These are phyloP conservation scores for Nephrotoma flavescens DNA, from an alignment of 2,888 invertebrate species.

Conservation along the genomic window DNA sequence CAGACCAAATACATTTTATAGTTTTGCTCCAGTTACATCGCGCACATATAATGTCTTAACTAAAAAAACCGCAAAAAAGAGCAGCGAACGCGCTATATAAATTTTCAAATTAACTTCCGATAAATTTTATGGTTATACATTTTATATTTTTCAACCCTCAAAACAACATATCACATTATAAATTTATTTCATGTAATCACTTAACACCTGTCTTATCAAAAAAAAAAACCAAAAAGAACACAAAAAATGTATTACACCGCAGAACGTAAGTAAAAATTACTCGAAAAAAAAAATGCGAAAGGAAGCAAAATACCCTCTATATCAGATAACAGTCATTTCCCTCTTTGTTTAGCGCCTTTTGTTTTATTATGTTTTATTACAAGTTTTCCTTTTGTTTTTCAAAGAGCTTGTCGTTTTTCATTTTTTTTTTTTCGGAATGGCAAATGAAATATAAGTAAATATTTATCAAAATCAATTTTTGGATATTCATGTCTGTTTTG, in stretches of 20 bases:
- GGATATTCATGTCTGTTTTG: neutral
- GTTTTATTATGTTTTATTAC: neutral
- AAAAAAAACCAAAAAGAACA: neutral
- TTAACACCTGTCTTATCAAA: neutral
- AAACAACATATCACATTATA: neutral
- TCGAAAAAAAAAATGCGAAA: neutral
- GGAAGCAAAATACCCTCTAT: neutral
- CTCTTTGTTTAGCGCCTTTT: neutral
- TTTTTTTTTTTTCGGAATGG: neutral
- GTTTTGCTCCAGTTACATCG: neutral
- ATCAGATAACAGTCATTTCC: neutral
- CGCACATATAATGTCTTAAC: neutral
- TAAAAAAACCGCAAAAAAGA: neutral
- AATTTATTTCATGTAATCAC: neutral
- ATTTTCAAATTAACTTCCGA: neutral
- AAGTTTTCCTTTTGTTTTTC: neutral
- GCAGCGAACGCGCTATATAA: neutral
- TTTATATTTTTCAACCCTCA: neutral
- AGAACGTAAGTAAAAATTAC: neutral
- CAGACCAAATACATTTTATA: no score
- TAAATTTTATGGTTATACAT: neutral
- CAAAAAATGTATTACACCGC: neutral
- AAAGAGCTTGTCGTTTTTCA: neutral
- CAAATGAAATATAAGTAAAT: neutral
- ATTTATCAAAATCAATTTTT: neutral